Percentiles rank a stretch among this genome's conserved stretches.
Evolutionary conservation across 2,113 vertebrate genomes (phyloP).

Genomic region (Larimichthys crocea): DNA sequence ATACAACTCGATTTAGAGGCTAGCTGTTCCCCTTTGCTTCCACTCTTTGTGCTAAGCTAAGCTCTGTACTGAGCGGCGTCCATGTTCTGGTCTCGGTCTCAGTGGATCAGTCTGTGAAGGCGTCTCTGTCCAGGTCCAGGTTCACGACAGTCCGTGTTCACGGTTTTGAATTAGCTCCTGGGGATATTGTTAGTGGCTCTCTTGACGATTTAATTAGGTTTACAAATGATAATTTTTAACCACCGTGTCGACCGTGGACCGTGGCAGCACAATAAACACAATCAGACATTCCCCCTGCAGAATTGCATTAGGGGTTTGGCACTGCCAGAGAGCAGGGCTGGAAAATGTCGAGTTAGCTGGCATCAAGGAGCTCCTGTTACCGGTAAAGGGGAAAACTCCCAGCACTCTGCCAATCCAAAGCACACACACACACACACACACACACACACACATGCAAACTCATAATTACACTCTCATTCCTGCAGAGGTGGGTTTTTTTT

Average conservation of each 20-base stretch:
- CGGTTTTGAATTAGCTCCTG: constrained; percentile 46
- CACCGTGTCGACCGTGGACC: constrained; percentile 33
- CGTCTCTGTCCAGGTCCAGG: too few species aligned
- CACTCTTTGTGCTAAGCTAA: too few species aligned
- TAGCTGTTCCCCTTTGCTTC: too few species aligned
- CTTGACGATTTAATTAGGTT: constrained; percentile 64
- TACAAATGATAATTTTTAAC: constrained; percentile 61
- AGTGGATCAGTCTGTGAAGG: too few species aligned
- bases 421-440: constrained; percentile 22
- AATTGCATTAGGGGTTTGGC: constrained; percentile 56
- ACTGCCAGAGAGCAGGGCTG: constrained; percentile 51
- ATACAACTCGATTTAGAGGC: too few species aligned
- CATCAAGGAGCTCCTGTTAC: constrained; percentile 77
- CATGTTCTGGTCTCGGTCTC: too few species aligned
- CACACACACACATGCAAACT: constrained; percentile 46
- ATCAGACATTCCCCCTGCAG: constrained; percentile 63
- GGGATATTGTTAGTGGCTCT: constrained; percentile 57
- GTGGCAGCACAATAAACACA: constrained; percentile 67
- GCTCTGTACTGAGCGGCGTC: too few species aligned
- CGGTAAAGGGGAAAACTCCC: constrained; percentile 59
- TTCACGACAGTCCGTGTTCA: constrained; percentile 3
- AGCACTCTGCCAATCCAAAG: constrained; percentile 40
- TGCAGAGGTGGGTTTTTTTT: constrained; percentile 29
- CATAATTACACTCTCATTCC: constrained; percentile 43
- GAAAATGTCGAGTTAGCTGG: constrained; percentile 75